phyloP scores from a whole-genome alignment of 1,140 invertebrate species.

The Bombus vancouverensis region DNA sequence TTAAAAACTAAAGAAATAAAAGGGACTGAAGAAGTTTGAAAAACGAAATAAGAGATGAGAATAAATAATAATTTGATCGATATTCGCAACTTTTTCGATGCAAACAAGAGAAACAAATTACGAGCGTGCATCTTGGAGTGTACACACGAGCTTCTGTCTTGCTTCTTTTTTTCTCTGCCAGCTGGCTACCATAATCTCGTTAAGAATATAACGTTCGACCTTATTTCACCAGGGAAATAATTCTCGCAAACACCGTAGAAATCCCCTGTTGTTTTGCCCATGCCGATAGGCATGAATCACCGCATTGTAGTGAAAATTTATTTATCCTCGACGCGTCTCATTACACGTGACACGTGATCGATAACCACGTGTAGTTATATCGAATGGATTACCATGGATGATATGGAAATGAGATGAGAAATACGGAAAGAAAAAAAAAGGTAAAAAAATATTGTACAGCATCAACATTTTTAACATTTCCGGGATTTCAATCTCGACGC shows the following conservation, averaged over 20 bases:
- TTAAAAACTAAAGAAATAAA: no score
- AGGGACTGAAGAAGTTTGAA: no score
- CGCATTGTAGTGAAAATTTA: neutral
- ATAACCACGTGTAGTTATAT: neutral
- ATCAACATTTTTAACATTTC: neutral
- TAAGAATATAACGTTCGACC: neutral
- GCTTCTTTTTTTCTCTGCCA: no score
- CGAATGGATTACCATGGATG: neutral
- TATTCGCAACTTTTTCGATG: no score
- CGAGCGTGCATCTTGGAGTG: no score
- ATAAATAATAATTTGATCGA: no score
- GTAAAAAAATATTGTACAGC: neutral
- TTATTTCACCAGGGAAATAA: constrained; percentile 5
- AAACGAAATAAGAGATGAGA: no score
- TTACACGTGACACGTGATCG: neutral
- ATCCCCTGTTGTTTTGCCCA: neutral
- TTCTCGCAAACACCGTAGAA: neutral
- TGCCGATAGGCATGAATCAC: no score
- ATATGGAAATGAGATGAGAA: neutral
- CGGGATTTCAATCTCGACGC: neutral
- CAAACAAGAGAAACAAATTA: no score
- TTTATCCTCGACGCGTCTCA: neutral
- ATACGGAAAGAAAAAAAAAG: neutral
- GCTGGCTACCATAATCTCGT: no score
- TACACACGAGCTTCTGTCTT: no score